Base-by-base conservation (phyloP, 2,888 invertebrate species). In the Synergus umbraculus region DNA sequence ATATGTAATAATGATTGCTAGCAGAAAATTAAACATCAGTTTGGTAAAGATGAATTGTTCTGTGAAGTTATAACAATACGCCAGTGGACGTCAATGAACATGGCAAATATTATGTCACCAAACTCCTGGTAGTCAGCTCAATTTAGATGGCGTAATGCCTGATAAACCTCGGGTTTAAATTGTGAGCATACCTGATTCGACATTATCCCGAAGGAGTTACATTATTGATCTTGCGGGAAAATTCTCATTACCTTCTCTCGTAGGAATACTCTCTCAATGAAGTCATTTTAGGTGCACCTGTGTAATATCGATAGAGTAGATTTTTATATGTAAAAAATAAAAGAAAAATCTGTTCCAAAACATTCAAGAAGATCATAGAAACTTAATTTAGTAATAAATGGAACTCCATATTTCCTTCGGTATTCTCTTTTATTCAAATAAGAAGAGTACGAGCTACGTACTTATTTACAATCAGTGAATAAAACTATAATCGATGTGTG, bases 371-470 rank as follows among this genome's bases (percentile, higher is more conserved):
- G 2, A 22, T 3, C 22, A 4, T 9, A 18, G 1, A 22, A 60
- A n/a, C 8, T 8, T 8, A 60, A 7, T 22, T 0, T 22, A 60
- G 18, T 60, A 60, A 22, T 22, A n/a, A 60, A 60, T 60, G 9
- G 22, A 60, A 60, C 9, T 18, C n/a, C n/a, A 58, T 1, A 18
- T 22, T 60, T 10, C 10, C 4, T 43, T 43, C 65, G 65, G n/a
- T 66, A 66, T 66, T 66, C 15, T 69, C 37, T 54, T 73, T 73
- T 73, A 73, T 73, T 73, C 37, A 73, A 73, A 29, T 73, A 73
- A 54, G 49, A 73, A 37, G n/a, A 54, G 29, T 73, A 73, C 54
- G 49, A 37, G 54, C 41, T 73, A 73, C 54, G 10, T 29, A 73
- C 15, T 73, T 73, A 73, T 73, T 54, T 73, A 73, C 37, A 73